These are phyloP conservation scores for Eumerus sabulonum DNA, from an alignment of 2,888 invertebrate genomes.

Conservation along the genomic window DNA sequence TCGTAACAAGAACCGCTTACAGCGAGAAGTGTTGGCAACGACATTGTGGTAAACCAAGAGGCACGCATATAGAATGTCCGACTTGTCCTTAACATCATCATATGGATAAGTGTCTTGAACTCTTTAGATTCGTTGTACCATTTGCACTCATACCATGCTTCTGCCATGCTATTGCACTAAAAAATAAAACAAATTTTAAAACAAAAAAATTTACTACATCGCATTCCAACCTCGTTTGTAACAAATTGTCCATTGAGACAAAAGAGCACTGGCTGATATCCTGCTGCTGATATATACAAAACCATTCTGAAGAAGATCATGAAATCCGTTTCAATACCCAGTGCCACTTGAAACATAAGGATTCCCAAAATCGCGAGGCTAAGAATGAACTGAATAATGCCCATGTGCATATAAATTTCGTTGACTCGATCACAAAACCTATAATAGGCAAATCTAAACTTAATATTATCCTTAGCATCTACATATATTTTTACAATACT, in stretches of 20 bases:
- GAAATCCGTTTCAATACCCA: constrained; percentile 68
- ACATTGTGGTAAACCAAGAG: constrained; percentile 73
- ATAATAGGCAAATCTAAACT: neutral
- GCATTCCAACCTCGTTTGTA: constrained; percentile 57
- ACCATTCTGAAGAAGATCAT: constrained; percentile 70
- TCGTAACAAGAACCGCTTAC: too few species aligned
- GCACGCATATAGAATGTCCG: constrained; percentile 71
- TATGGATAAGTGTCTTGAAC: constrained; percentile 71
- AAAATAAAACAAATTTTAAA: neutral
- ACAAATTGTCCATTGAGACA: constrained; percentile 75
- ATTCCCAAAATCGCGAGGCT: constrained; percentile 73
- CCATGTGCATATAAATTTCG: constrained; percentile 72
- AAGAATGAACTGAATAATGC: constrained; percentile 73
- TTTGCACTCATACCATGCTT: constrained; percentile 72
- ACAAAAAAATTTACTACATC: neutral
- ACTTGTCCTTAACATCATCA: constrained; percentile 73
- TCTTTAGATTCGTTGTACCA: constrained; percentile 74
- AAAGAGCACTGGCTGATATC: constrained; percentile 73
- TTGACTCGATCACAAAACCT: constrained; percentile 72
- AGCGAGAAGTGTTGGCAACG: constrained; percentile 70
- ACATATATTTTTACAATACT: too few species aligned
- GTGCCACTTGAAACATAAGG: constrained; percentile 73
- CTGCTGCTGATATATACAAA: constrained; percentile 72
- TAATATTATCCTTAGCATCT: neutral
- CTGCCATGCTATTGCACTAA: constrained; percentile 71